A percentile compares a stretch with the other conserved stretches of the same genome.
These are phyloP conservation scores for Otocyon megalotis DNA, from an alignment of 2,113 vertebrate genomes.

Conservation along the genomic window DNA sequence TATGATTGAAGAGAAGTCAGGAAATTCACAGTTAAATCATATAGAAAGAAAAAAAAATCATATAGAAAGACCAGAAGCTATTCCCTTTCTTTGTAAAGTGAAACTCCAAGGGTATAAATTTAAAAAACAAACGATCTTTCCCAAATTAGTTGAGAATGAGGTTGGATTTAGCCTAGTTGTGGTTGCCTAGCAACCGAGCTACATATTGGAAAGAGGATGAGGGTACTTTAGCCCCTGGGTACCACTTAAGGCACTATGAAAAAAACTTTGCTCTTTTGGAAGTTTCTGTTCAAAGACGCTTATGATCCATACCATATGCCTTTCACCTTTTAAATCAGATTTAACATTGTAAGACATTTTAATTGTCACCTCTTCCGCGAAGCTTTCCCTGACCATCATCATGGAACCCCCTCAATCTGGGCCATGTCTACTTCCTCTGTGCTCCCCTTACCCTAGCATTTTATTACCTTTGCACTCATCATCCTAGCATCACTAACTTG, in stretches of 20 bases:
- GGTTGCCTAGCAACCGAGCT: slow-evolving; percentile 57
- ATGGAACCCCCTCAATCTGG: not conserved
- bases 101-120: slow-evolving; percentile 49
- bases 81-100: slow-evolving; percentile 47
- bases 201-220: slow-evolving; percentile 23
- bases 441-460: not conserved
- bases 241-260: slow-evolving; percentile 9
- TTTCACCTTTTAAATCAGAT: not conserved
- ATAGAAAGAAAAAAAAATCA: slow-evolving; percentile 44
- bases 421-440: not conserved
- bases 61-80: not conserved
- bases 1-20: slow-evolving; percentile 21
- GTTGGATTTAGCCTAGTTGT: slow-evolving; percentile 27
- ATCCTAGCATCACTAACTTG: not conserved
- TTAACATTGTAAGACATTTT: not conserved
- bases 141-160: slow-evolving; percentile 69
- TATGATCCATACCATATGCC: not conserved
- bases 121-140: slow-evolving; percentile 2
- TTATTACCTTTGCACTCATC: not conserved
- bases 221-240: slow-evolving; percentile 29
- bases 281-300: slow-evolving; percentile 15
- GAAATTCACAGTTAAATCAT: slow-evolving; percentile 50
- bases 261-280: slow-evolving; percentile 27
- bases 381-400: not conserved
- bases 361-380: not conserved